phyloP scores from a whole-genome alignment of 2,888 invertebrate genomes.

The Nowickia ferox region DNA sequence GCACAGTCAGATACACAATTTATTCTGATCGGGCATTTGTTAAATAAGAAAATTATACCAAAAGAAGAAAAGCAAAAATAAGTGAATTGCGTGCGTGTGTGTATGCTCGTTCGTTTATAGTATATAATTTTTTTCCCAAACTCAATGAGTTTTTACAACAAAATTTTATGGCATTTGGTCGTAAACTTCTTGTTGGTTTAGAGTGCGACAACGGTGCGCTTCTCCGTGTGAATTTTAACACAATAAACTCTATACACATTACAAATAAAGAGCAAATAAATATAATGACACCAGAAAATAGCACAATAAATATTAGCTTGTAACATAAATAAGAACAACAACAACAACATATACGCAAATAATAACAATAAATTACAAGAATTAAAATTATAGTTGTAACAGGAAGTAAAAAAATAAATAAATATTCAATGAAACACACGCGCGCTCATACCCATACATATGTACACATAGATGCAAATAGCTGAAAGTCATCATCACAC shows the following conservation, averaged over 20 bases:
- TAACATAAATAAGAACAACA: constrained; percentile 21
- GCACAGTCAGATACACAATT: background rate
- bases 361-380: constrained; percentile 43
- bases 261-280: constrained; percentile 60
- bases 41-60: constrained; percentile 49
- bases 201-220: constrained; percentile 78
- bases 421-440: constrained; percentile 18
- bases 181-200: constrained; percentile 83
- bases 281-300: constrained; percentile 42
- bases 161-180: constrained; percentile 83
- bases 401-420: constrained; percentile 32
- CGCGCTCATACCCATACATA: background rate
- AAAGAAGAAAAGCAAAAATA: constrained; percentile 48
- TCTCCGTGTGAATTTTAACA: constrained; percentile 76
- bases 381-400: constrained; percentile 53
- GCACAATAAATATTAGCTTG: constrained; percentile 30
- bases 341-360: constrained; percentile 34
- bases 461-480: background rate
- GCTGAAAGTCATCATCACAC: constrained; percentile 17
- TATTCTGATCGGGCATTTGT: constrained; percentile 58
- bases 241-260: constrained; percentile 57
- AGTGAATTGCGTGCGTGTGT: constrained; percentile 29
- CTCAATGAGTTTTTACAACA: constrained; percentile 82
- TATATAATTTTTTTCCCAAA: constrained; percentile 72
- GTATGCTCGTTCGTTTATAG: constrained; percentile 20